Evolutionary conservation across 2,888 invertebrate species (phyloP), one percentile per base, ranked within the genome.

Genomic region (Pasiphila rectangulata): DNA sequence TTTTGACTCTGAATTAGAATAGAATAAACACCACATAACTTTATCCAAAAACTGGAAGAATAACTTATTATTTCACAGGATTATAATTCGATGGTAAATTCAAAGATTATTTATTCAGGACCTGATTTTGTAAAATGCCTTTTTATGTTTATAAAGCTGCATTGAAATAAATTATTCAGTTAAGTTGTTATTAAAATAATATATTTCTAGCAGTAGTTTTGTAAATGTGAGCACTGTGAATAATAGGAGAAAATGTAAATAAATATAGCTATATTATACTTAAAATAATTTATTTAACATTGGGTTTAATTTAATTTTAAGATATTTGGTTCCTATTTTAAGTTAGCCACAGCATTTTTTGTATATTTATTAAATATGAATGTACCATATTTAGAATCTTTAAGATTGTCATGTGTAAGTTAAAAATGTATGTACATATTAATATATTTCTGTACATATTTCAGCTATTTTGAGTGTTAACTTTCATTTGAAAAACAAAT

Each of bases 241-340:
- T 75, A 73, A 64, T 46, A 41, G 53, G 56, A 68, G 75, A 6
- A 72, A 62, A 46, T 87, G 85, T 85, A 87, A 76, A 86, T 81
- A 73, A 12, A 75, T 69, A 61, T 57, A 70, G 56, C 72, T 78
- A 73, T 77, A 71, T 65, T 66, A 51, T 75, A 76, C 74, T 75
- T 79, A 65, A n/a, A 72, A 75, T 82, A 81, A 86, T 81, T 86
- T 86, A 85, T 85, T 84, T 76, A 45, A 75, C 72, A 69, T 54
- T 72, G 71, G 69, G 64, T 66, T 68, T 67, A 63, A 60, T 63
- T 66, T 67, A 69, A 42, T 17, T 34, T 27, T 67, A 64, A 74
- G 67, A 75, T 80, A 49, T 86, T 88, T 87, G 85, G 87, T 88
- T 88, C 87, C 87, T 88, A 88, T 83, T 71, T 72, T 86, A 84